phyloP scores from a whole-genome alignment of 2,888 invertebrate genomes.

The Brachypterus glaber region DNA sequence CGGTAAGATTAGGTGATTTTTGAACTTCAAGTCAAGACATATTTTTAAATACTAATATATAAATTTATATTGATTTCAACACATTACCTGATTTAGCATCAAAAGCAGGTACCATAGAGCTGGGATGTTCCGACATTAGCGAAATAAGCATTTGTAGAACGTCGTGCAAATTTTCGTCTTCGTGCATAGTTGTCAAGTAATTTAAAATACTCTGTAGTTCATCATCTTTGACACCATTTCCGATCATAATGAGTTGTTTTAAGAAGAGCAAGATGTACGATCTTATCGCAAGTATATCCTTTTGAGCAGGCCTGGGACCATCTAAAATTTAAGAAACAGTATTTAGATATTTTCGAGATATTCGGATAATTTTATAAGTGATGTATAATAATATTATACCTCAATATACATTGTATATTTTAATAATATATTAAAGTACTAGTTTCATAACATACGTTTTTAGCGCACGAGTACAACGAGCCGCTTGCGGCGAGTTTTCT shows the following conservation, averaged over 20 bases:
- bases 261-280: constrained; percentile 92
- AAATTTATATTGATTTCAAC: not conserved
- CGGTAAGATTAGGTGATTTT: too few species aligned
- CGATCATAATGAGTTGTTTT: constrained; percentile 93
- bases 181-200: constrained; percentile 95
- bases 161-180: constrained; percentile 98
- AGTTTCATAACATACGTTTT: too few species aligned
- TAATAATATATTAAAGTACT: too few species aligned
- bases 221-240: constrained; percentile 95
- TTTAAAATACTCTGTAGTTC: constrained; percentile 97
- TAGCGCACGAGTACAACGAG: too few species aligned
- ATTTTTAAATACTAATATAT: not conserved
- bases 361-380: too few species aligned
- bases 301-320: constrained; percentile 87
- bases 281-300: constrained; percentile 88
- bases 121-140: constrained; percentile 96
- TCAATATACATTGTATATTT: too few species aligned
- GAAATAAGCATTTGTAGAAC: constrained; percentile 95
- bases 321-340: constrained; percentile 50
- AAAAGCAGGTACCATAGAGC: constrained; percentile 98
- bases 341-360: too few species aligned
- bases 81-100: constrained; percentile 76
- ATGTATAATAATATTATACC: too few species aligned
- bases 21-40: too few species aligned
- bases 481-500: too few species aligned